These are phyloP conservation scores for Diadromus collaris DNA, from an alignment of 2,888 invertebrate genomes.

Conservation along the genomic window DNA sequence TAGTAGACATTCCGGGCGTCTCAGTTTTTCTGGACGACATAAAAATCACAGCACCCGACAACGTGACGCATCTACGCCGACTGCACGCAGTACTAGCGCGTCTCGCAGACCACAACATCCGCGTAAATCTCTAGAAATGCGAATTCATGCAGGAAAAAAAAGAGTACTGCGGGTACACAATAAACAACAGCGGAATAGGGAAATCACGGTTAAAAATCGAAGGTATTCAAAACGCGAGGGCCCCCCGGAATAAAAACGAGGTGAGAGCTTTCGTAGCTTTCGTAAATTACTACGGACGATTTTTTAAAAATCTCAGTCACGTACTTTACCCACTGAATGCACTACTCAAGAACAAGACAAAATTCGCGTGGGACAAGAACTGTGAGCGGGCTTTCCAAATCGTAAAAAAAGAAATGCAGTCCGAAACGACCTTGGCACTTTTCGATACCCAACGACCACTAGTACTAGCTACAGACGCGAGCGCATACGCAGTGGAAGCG, in stretches of 20 bases:
- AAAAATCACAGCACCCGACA: background rate
- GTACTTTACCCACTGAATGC: background rate
- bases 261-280: background rate
- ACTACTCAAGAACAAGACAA: background rate
- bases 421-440: too few relatives aligned
- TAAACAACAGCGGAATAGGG: background rate
- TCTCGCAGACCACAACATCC: slow-evolving; percentile 1
- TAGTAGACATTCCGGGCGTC: background rate
- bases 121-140: background rate
- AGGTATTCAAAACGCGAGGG: background rate
- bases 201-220: background rate
- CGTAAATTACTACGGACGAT: slow-evolving; percentile 16
- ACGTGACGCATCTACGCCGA: background rate
- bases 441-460: background rate
- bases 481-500: background rate
- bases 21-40: background rate
- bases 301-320: slow-evolving; percentile 10
- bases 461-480: background rate
- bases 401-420: background rate
- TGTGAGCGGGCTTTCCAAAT: background rate
- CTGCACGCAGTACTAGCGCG: background rate
- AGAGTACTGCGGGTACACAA: background rate
- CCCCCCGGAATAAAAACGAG: background rate
- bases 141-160: slow-evolving; percentile 1
- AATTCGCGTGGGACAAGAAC: background rate